Evolutionary conservation across 1,140 invertebrate species (phyloP).

Genomic region (Diorhabda carinulata): DNA sequence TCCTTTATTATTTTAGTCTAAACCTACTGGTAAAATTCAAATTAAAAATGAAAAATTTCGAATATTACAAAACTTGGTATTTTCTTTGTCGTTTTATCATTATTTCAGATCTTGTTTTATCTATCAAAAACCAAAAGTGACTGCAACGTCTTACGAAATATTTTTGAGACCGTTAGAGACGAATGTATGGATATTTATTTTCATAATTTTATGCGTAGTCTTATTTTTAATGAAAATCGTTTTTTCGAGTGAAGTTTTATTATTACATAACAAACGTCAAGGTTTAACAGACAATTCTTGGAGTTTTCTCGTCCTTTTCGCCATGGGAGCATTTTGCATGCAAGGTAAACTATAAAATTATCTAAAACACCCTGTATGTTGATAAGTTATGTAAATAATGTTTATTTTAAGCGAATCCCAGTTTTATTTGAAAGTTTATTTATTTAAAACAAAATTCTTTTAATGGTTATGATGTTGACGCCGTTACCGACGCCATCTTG

Average conservation of each 20-base stretch:
- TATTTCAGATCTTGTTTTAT: slow-evolving; percentile 55
- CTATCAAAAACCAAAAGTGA: slow-evolving; percentile 57
- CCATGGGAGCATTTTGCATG: slow-evolving; percentile 37
- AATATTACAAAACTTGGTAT: no score
- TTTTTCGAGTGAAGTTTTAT: slow-evolving; percentile 6
- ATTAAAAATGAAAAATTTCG: no score
- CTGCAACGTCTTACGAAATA: slow-evolving; percentile 55
- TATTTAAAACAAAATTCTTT: no score
- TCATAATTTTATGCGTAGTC: slow-evolving; percentile 41
- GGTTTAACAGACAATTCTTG: slow-evolving; percentile 26
- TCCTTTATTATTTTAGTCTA: no score
- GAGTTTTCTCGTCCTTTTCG: slow-evolving; percentile 31
- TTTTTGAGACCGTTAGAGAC: slow-evolving; percentile 54
- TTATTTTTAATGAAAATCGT: slow-evolving; percentile 26
- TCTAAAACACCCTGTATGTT: no score
- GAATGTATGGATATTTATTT: slow-evolving; percentile 54
- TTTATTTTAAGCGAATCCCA: no score
- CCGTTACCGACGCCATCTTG: no score
- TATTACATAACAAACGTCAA: background rate
- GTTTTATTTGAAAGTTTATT: no score
- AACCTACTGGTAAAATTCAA: background rate
- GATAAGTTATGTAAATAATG: no score
- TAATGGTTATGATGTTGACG: no score
- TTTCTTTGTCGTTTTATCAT: no score
- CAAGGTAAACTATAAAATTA: slow-evolving; percentile 26